Conservation (phyloP, 2,888 invertebrate genomes). For the Tachina lurida region DNA sequence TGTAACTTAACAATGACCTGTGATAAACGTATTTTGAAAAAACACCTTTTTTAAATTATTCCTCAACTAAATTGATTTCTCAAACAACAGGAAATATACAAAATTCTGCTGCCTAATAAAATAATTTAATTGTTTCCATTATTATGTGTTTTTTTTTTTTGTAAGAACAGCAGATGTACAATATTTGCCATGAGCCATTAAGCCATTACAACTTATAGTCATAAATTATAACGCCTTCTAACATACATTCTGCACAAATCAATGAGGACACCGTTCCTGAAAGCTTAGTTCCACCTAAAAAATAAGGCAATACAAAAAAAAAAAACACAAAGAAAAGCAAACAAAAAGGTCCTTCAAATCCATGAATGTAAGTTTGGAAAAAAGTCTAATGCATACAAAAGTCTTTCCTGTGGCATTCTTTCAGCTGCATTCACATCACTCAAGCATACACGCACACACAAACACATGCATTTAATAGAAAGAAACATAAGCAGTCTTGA, state of each 20-base stretch:
- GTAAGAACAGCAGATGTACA: neutral
- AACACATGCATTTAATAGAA: neutral
- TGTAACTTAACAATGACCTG: no score
- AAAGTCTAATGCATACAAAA: slow-evolving; percentile 40
- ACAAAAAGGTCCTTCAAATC: slow-evolving; percentile 44
- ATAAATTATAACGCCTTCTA: neutral
- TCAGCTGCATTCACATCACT: slow-evolving; percentile 48
- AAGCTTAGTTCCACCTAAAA: neutral
- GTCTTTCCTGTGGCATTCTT: slow-evolving; percentile 59
- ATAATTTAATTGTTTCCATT: neutral
- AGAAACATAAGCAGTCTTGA: slow-evolving; percentile 38
- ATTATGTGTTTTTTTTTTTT: neutral
- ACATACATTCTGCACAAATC: slow-evolving; percentile 4
- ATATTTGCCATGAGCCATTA: slow-evolving; percentile 1
- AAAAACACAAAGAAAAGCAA: neutral
- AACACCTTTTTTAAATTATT: no score
- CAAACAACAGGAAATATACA: neutral
- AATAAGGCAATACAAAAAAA: neutral
- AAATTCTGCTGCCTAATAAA: neutral
- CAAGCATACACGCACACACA: neutral
- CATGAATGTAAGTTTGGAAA: slow-evolving; percentile 4
- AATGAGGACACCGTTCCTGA: slow-evolving; percentile 13
- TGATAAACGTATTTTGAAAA: no score
- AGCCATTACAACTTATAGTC: neutral
- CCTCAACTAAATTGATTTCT: no score